These are phyloP conservation scores for Drepana arcuata DNA, from an alignment of 1,140 invertebrate genomes.

Conservation along the genomic window DNA sequence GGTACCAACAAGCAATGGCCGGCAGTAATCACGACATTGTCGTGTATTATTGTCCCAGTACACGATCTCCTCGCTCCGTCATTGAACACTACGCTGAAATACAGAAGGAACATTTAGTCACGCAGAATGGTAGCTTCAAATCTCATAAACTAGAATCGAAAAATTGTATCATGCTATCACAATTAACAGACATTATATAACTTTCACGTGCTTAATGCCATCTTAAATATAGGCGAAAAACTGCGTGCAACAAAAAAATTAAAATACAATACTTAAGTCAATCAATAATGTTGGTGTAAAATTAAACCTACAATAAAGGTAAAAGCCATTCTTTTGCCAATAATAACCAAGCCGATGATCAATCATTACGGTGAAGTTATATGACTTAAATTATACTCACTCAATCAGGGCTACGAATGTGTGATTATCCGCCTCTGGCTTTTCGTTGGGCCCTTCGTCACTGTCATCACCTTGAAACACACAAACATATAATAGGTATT, in stretches of 20 bases:
- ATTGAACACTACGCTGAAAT: constrained; percentile 36
- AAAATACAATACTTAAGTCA: too few species aligned
- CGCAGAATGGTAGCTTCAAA: too few species aligned
- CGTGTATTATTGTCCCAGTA: constrained; percentile 43
- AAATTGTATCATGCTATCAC: constrained; percentile 1
- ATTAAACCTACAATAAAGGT: too few species aligned
- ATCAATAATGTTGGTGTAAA: too few species aligned
- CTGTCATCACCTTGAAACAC: not conserved
- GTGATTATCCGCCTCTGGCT: constrained; percentile 8
- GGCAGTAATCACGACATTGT: constrained; percentile 38
- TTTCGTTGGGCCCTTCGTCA: not conserved
- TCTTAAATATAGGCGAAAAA: too few species aligned
- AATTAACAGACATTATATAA: too few species aligned
- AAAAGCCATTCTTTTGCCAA: not conserved
- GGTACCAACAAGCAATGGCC: constrained; percentile 49
- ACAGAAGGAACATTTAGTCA: too few species aligned
- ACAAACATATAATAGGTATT: not conserved
- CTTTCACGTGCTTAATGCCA: too few species aligned
- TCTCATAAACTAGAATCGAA: constrained; percentile 1
- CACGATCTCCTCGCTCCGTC: constrained; percentile 31
- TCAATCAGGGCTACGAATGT: constrained; percentile 32
- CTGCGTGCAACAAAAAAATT: too few species aligned
- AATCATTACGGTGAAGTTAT: too few species aligned
- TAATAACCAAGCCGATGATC: too few species aligned
- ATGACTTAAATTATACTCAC: constrained; percentile 21